These are phyloP conservation scores for Cheilosia soror DNA, from an alignment of 2,888 invertebrate species.

Conservation along the genomic window DNA sequence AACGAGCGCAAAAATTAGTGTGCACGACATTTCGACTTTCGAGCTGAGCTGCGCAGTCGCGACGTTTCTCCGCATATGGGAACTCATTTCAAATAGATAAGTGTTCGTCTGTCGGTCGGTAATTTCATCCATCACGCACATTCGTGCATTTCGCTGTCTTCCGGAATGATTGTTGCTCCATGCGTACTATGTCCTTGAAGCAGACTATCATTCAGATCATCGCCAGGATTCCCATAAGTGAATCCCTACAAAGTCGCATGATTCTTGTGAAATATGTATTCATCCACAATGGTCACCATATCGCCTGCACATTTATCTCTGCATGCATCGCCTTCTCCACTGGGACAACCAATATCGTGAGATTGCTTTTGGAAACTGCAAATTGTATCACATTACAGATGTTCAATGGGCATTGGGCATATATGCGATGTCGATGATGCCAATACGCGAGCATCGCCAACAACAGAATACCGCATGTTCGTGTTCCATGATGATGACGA, in stretches of 20 bases:
- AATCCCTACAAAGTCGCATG: constrained; percentile 55
- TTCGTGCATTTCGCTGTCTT: constrained; percentile 57
- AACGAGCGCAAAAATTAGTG: constrained; percentile 55
- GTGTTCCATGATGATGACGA: constrained; percentile 35
- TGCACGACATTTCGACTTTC: constrained; percentile 60
- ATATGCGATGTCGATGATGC: constrained; percentile 53
- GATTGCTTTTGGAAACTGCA: constrained; percentile 59
- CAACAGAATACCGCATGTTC: constrained; percentile 21
- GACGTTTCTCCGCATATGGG: constrained; percentile 54
- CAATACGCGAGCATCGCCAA: constrained; percentile 27
- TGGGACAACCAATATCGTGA: constrained; percentile 60
- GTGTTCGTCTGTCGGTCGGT: constrained; percentile 10
- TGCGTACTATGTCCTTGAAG: constrained; percentile 56
- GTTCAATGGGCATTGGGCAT: constrained; percentile 45
- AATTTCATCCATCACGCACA: constrained; percentile 70
- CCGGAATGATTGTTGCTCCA: constrained; percentile 9
- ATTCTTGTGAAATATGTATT: constrained; percentile 58
- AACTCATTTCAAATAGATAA: constrained; percentile 53
- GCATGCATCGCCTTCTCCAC: constrained; percentile 49
- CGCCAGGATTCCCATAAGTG: not conserved
- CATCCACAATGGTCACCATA: constrained; percentile 33
- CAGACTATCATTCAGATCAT: constrained; percentile 37
- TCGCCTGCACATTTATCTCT: not conserved
- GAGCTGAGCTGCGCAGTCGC: constrained; percentile 10
- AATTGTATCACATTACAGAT: constrained; percentile 70